Evolutionary conservation across 2,113 vertebrate species (phyloP).

Genomic region (Thunnus thynnus): DNA sequence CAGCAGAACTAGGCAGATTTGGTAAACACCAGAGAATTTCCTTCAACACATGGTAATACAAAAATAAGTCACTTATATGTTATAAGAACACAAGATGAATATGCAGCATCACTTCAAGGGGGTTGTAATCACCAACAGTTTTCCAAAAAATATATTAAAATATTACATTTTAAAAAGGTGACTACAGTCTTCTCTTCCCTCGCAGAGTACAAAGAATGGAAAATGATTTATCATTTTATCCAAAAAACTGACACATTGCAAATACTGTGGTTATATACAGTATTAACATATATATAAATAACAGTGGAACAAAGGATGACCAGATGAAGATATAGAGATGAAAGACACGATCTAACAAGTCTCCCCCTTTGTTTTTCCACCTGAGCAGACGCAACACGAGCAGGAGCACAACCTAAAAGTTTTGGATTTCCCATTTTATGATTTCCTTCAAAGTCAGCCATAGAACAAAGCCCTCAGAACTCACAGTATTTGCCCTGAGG

Average conservation of each 20-base stretch:
- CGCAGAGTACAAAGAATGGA: background rate
- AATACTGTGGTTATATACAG: background rate
- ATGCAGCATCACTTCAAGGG: background rate
- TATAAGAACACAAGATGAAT: background rate
- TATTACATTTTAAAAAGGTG: background rate
- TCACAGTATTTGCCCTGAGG: conserved; percentile 52
- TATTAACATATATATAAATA: background rate
- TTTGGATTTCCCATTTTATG: conserved; percentile 69
- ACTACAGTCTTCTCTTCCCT: background rate
- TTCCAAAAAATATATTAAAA: background rate
- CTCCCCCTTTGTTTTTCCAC: conserved; percentile 36
- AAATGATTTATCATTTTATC: too few relatives aligned
- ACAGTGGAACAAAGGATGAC: background rate
- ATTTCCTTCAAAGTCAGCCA: conserved; percentile 77
- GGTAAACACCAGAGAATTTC: background rate
- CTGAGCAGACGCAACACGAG: conserved; percentile 33
- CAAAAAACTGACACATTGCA: background rate
- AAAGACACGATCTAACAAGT: conserved; percentile 1
- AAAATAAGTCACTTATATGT: background rate
- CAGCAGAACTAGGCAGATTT: conserved; percentile 1
- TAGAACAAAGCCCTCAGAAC: conserved; percentile 69
- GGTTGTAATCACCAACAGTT: background rate
- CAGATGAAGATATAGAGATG: background rate
- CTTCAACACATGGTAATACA: background rate
- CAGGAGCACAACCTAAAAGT: conserved; percentile 28